phyloP scores from a whole-genome alignment of 2,888 invertebrate species.

The Thalpophila matura region DNA sequence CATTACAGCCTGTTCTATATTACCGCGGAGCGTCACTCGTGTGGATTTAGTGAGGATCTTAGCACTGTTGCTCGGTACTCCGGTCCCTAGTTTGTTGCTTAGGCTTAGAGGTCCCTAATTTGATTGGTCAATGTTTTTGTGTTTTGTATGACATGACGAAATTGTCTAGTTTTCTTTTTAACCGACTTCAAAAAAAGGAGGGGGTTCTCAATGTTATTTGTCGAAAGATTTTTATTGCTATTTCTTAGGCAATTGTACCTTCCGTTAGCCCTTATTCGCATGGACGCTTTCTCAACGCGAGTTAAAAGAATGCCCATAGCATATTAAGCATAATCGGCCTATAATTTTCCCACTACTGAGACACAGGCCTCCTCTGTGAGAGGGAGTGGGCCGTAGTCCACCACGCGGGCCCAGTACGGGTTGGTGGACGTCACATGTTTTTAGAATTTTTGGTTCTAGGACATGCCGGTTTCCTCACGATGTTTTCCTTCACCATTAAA shows the following conservation, averaged over 20 bases:
- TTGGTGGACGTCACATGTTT: too few species aligned
- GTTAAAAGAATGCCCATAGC: too few species aligned
- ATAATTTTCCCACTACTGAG: too few species aligned
- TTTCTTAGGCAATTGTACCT: constrained; percentile 2
- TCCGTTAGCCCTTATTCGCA: too few species aligned
- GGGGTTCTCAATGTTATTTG: background rate
- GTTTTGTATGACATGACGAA: constrained; percentile 11
- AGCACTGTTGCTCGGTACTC: constrained; percentile 42
- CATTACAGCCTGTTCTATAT: constrained; percentile 83
- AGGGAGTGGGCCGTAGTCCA: too few species aligned
- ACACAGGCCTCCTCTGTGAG: too few species aligned
- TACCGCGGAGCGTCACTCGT: constrained; percentile 69
- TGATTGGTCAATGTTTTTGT: constrained; percentile 29
- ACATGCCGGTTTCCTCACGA: too few species aligned
- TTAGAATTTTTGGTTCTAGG: too few species aligned
- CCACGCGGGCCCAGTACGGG: too few species aligned
- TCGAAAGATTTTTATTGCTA: background rate
- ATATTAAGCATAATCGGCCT: too few species aligned
- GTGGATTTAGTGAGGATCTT: constrained; percentile 69
- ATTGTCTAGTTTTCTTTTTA: constrained; percentile 21
- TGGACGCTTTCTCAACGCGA: too few species aligned
- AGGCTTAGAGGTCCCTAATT: constrained; percentile 37
- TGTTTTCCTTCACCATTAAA: too few species aligned
- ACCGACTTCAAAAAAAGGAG: background rate
- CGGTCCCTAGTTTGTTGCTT: constrained; percentile 43